Evolutionary conservation across 1,140 invertebrate genomes (phyloP), one percentile per base, ranked within the genome.

Genomic region (Doryteuthis pealeii): DNA sequence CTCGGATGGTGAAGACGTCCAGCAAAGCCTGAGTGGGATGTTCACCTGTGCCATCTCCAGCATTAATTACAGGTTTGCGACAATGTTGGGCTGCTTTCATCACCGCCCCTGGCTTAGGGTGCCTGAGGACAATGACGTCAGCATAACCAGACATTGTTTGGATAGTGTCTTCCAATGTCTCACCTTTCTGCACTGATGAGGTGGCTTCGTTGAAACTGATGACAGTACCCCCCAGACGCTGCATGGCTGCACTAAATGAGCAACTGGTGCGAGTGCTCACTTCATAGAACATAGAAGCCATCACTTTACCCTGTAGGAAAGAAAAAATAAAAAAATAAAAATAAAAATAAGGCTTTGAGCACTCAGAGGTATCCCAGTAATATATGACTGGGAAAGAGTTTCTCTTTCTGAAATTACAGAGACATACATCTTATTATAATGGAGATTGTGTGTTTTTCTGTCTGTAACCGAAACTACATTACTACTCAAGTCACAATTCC

Each of bases 1-100:
- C 96, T 83, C 97, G 90, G 80, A 99, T 99, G 26, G 98, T 99
- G 84, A 98, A 99, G 10, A 99, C 92, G 88, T 99, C 98, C 1
- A 99, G 89, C 22, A 99, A 87, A 0, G 98, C 98, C 90, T 99
- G 98, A 0, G 96, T 99, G 0, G 98, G 98, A 90, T 99, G 98
- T 89, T 99, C 97, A 0, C 98, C 98, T 6, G 95, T 91, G 32
- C 98, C 98, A 90, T 99, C 97, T 22, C 98, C 98, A 33, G 96
- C 98, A 90, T 99, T 99, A 45, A 99, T 93, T 5, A 99, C 87
- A 0, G 98, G 96, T 83, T 95, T 97, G 0, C 93, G 91, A 81
- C 92, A 93, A 74, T 93, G 92, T 22, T 91, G 89, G 0, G 95
- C 92, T 26, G 95, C 96, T 82, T 91, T 90, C 94, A 90, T 84